Evolutionary conservation across 2,888 invertebrate genomes (phyloP).

Genomic region (Salpingus planirostris): DNA sequence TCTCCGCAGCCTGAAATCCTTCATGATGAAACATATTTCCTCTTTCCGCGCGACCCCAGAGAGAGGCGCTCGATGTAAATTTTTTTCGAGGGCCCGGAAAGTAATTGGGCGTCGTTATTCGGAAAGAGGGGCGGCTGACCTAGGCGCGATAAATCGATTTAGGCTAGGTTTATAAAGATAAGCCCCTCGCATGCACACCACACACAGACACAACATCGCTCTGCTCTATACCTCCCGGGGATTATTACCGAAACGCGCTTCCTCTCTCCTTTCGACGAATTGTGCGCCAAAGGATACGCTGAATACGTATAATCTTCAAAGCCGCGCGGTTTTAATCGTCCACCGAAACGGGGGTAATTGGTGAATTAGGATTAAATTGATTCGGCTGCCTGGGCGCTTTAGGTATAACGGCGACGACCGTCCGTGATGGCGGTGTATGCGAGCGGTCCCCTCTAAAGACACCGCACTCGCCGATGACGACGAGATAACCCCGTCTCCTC

Average conservation of each 20-base stretch:
- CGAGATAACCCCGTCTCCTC: too few species aligned
- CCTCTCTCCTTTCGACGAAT: slow-evolving; percentile 14
- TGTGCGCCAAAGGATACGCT: slow-evolving; percentile 14
- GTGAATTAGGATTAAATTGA: slow-evolving; percentile 12
- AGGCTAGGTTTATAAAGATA: slow-evolving; percentile 8
- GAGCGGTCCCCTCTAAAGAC: too few species aligned
- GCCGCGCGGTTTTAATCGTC: slow-evolving; percentile 16
- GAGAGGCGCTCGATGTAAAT: too few species aligned
- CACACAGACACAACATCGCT: too few species aligned
- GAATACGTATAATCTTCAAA: slow-evolving; percentile 17
- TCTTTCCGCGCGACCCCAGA: too few species aligned
- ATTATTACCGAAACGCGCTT: slow-evolving; percentile 13
- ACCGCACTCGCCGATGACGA: too few species aligned
- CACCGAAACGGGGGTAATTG: slow-evolving; percentile 19
- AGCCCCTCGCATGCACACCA: slow-evolving; percentile 2
- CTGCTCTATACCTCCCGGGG: slow-evolving; percentile 7
- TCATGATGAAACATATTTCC: too few species aligned
- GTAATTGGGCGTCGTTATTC: too few species aligned
- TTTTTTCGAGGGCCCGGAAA: too few species aligned
- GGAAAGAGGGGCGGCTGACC: slow-evolving; percentile 1
- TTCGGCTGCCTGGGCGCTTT: neutral
- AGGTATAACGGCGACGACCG: too few species aligned
- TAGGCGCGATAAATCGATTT: slow-evolving; percentile 6
- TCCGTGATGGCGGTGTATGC: too few species aligned
- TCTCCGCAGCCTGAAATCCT: too few species aligned